These are phyloP conservation scores for Microplitis demolitor DNA, from an alignment of 1,140 invertebrate genomes.

Conservation along the genomic window DNA sequence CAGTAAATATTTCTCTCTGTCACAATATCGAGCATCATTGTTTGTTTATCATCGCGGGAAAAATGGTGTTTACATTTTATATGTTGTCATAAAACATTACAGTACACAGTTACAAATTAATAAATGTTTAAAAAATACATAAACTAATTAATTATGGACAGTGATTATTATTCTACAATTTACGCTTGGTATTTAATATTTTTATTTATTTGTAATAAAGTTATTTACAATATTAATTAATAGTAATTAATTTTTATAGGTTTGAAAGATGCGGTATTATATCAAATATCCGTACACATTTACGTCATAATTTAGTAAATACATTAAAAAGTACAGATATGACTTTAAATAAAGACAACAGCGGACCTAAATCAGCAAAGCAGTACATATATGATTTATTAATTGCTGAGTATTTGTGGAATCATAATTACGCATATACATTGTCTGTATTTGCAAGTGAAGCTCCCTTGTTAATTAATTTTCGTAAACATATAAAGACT, in stretches of 20 bases:
- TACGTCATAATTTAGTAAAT: slow-evolving; percentile 55
- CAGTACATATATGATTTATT: slow-evolving; percentile 58
- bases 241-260: slow-evolving; percentile 37
- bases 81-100: no score
- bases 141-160: neutral
- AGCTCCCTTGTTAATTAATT: slow-evolving; percentile 53
- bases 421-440: slow-evolving; percentile 54
- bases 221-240: slow-evolving; percentile 3
- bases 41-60: no score
- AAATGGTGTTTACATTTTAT: no score
- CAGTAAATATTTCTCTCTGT: no score
- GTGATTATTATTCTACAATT: slow-evolving; percentile 24
- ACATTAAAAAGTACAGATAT: slow-evolving; percentile 52
- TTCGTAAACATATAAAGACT: slow-evolving; percentile 42
- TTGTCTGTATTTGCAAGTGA: slow-evolving; percentile 59
- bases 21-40: no score
- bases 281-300: slow-evolving; percentile 54
- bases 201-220: slow-evolving; percentile 11
- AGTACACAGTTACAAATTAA: no score
- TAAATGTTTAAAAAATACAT: no score
- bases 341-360: slow-evolving; percentile 36
- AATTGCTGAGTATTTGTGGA: slow-evolving; percentile 57
- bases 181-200: slow-evolving; percentile 25
- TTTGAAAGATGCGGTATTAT: slow-evolving; percentile 58
- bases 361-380: slow-evolving; percentile 48